Base-by-base conservation (phyloP, 92 coral and sea anemone species). In the Epizoanthus fatuus region DNA sequence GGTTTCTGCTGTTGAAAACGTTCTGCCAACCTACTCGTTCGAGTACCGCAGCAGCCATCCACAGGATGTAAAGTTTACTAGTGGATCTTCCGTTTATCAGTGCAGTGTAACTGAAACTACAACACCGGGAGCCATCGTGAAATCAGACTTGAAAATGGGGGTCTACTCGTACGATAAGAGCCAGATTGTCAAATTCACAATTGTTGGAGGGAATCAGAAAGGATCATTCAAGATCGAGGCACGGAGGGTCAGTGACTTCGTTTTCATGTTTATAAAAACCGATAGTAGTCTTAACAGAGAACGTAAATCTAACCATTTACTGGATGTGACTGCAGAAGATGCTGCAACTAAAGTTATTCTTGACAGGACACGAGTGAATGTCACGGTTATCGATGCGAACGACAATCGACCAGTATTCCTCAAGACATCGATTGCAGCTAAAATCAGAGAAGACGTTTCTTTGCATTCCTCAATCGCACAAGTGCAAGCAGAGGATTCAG, bases 131-230 rank as follows among this genome's bases (percentile, higher is more conserved):
- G 85, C 90, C 8, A 37, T 45, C 11, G 88, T 97, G 44, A 90
- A 87, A 87, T 97, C 98, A 71, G 95, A 95, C 84, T 52, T 97
- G 84, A 97, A 95, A 87, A 93, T 95, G 95, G 99, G 99, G 19
- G 94, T 97, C 79, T 97, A 97, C 82, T 85, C 94, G 2, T 80
- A 80, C 54, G 92, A 93, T 52, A 83, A 63, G n/a, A 52, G 78
- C 40, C 72, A 49, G 44, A 84, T 35, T n/a, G 86, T 97, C 55
- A 88, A 90, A 37, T 97, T 93, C 68, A 74, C 80, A 13, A 90
- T 95, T 72, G 90, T 85, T 53, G 69, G 85, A 44, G 98, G 95
- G 20, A 87, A 90, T 71, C 87, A 85, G 37, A 65, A 44, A 37
- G 90, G 87, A 6, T 54, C 69, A 39, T 97, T 95, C 71, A 64